These are phyloP conservation scores for Eupithecia insigniata DNA, from an alignment of 2,888 invertebrate genomes.

Conservation along the genomic window DNA sequence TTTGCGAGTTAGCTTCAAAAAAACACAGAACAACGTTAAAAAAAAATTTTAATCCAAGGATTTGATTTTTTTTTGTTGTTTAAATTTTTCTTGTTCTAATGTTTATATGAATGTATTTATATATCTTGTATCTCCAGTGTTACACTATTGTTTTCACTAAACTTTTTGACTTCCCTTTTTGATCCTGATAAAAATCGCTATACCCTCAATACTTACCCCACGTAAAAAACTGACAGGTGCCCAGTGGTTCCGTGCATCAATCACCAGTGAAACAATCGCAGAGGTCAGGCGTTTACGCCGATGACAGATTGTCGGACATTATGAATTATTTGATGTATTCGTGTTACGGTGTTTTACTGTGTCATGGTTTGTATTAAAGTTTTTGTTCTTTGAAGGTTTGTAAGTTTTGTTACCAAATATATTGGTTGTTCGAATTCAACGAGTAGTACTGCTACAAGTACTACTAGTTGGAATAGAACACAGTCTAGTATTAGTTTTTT, in stretches of 20 bases:
- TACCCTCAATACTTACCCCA: slow-evolving; percentile 40
- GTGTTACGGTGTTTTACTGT: slow-evolving; percentile 48
- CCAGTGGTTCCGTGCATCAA: slow-evolving; percentile 61
- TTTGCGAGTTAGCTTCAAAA: no score
- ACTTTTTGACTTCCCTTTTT: no score
- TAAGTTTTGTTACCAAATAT: background rate
- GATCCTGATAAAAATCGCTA: slow-evolving; percentile 27
- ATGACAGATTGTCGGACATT: slow-evolving; percentile 66
- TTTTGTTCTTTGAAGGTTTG: slow-evolving; percentile 6
- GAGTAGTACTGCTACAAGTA: no score
- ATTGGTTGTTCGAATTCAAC: background rate
- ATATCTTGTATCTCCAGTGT: background rate
- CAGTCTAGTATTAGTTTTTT: background rate
- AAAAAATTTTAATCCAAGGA: background rate
- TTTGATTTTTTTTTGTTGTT: background rate
- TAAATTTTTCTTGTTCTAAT: background rate
- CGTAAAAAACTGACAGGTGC: slow-evolving; percentile 57
- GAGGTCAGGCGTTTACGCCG: slow-evolving; percentile 58
- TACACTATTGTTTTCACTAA: background rate
- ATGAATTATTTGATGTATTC: slow-evolving; percentile 51
- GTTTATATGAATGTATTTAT: no score
- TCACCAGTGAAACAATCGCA: slow-evolving; percentile 64
- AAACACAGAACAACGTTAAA: no score
- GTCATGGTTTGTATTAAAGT: slow-evolving; percentile 24
- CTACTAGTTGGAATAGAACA: background rate